Percentiles rank a stretch among this genome's conserved stretches.
Conservation (phyloP, 1,140 invertebrate genomes). For the Psilanteris sp. region DNA sequence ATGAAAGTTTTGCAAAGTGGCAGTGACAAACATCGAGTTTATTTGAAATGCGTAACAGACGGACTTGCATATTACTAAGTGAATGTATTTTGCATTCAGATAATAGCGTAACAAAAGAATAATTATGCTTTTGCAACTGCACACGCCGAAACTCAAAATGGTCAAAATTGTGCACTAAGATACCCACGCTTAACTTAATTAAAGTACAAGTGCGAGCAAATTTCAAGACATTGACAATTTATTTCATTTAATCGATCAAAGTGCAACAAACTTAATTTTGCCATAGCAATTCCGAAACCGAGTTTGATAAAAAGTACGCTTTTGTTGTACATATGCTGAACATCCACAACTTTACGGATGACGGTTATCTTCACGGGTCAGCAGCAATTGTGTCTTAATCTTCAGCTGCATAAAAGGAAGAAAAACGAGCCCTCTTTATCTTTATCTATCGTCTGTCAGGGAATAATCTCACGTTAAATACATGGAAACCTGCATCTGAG, state of each 20-base stretch:
- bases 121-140: background rate
- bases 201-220: constrained; percentile 32
- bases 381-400: constrained; percentile 75
- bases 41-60: constrained; percentile 7
- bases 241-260: too few relatives aligned
- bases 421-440: constrained; percentile 65
- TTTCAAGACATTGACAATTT: too few relatives aligned
- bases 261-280: constrained; percentile 69
- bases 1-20: too few relatives aligned
- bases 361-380: constrained; percentile 78
- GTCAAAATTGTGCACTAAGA: constrained; percentile 24
- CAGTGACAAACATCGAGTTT: too few relatives aligned
- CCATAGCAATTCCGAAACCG: constrained; percentile 69
- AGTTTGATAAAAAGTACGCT: constrained; percentile 73
- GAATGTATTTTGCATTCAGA: constrained; percentile 34
- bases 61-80: constrained; percentile 31
- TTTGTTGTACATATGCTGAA: constrained; percentile 62
- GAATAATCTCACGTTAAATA: constrained; percentile 33
- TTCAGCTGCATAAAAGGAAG: constrained; percentile 68
- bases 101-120: constrained; percentile 3
- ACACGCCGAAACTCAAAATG: constrained; percentile 1
- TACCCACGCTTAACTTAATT: constrained; percentile 25
- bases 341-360: constrained; percentile 69
- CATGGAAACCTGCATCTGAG: constrained; percentile 31
- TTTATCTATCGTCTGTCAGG: constrained; percentile 65